Evolutionary conservation across 1,140 invertebrate species (phyloP), one percentile per base, ranked within the genome.

Genomic region (Lasioglossum baleicum): DNA sequence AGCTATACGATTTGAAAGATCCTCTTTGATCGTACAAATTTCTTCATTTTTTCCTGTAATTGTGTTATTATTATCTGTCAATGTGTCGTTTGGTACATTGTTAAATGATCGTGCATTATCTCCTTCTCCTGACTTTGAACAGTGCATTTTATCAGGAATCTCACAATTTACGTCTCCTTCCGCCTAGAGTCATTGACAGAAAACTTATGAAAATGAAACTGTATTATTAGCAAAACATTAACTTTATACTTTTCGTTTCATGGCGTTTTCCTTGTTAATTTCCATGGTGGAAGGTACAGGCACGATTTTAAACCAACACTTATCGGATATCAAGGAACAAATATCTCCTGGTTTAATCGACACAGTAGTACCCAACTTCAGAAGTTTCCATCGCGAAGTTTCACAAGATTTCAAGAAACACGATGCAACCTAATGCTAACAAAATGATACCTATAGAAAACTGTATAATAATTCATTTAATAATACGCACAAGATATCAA

Each of bases 231-330:
- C 31, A 22, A 26, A 8, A 44, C 6, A 56, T 8, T 7, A n/a
- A 63, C 40, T 35, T 56, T 15, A 20, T 84, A 86, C 83, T 75
- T 87, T 85, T 83, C 87, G 87, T 75, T 88, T 85, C 40, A 63
- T 67, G 7, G 51, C 65, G 8, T 66, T 26, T 61, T 81, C 82
- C 7, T 78, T 8, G 26, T 65, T 75, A 63, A 42, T 66, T 56
- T 87, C 82, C 81, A 81, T 79, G 1, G 7, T 82, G 2, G 81
- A 66, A 58, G 84, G 44, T n/a, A 81, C 44, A n/a, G 63, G 74
- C 68, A 88, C 56, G 60, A 90, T 48, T 81, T 86, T 89, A 67
- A 90, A 86, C 82, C 85, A 90, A 86, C 84, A 87, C 81, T 85
- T 90, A 20, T 82, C 63, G 20, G 80, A 82, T 48, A 85, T 17